Evolutionary conservation across 30 jellyfish, hydroid and myxozoan genomes (phyloP).

Genomic region (Turritopsis rubra): DNA sequence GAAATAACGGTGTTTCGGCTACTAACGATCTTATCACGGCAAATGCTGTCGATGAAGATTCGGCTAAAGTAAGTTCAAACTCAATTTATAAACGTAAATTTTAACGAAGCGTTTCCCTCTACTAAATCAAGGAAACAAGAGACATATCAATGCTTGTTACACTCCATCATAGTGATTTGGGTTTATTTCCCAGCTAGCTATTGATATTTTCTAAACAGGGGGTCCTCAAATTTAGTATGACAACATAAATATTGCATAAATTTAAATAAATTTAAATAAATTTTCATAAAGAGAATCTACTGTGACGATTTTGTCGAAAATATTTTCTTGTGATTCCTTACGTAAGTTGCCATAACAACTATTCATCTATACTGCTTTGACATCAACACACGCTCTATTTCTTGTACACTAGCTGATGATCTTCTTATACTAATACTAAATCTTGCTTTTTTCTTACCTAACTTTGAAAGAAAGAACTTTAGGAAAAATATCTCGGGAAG

Average conservation of each 20-base stretch:
- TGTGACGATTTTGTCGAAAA: neutral
- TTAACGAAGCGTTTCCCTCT: neutral
- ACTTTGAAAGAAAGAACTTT: too few species aligned
- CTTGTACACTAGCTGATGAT: too few species aligned
- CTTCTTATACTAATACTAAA: too few species aligned
- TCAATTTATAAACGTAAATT: neutral
- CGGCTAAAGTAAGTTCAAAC: neutral
- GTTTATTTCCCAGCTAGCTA: neutral
- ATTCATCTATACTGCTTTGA: too few species aligned
- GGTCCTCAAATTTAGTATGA: neutral
- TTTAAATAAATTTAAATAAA: too few species aligned
- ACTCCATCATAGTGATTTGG: neutral
- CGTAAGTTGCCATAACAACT: neutral
- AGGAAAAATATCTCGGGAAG: too few species aligned
- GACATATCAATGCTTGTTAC: neutral
- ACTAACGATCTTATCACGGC: neutral
- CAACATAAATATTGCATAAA: neutral
- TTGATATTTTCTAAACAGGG: neutral
- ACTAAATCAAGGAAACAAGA: neutral
- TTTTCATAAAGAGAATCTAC: too few species aligned
- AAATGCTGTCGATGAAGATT: neutral
- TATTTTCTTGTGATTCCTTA: neutral
- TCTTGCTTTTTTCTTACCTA: too few species aligned
- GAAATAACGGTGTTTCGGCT: too few species aligned
- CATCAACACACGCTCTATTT: too few species aligned